Evolutionary conservation across 2,888 invertebrate species (phyloP), one percentile per base, ranked within the genome.

Genomic region (Lasioglossum lativentre): DNA sequence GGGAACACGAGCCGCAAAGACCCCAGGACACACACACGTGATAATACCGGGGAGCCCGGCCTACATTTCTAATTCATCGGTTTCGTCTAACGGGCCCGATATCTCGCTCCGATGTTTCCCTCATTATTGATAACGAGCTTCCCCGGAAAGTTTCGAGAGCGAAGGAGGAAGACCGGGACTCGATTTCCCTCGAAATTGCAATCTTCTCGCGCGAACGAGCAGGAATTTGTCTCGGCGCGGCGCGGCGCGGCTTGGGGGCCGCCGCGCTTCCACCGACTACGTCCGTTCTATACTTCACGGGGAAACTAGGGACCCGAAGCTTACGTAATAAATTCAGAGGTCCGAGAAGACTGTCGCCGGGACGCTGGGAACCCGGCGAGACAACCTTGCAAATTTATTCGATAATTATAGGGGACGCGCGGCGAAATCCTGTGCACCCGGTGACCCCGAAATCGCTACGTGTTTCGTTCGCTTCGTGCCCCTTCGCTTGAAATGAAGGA

Each of bases 141-240:
- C 47, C n/a, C 30, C 74, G 72, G 68, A 71, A 72, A 66, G 40
- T 47, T 45, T 34, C 52, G 42, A 40, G 30, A 66, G 34, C 59
- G 78, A 27, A 1, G 66, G 38, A 4, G 34, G 10, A 16, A 16
- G 47, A 42, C 16, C 16, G 71, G 34, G 59, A 73, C 75, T 71
- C 80, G 73, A 52, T 47, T 42, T 72, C 76, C 45, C 76, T 68
- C 27, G 83, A 80, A 80, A 80, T 83, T 80, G 76, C 68, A 77
- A 83, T 81, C 81, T 74, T 73, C 70, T 40, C 70, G 56, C 27
- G 47, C 66, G 80, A 45, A 34, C 68, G 76, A 70, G 70, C 70
- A 70, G 34, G 63, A 73, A 73, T 78, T 78, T 73, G 59, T 78
- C 78, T 78, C 45, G 30, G 30, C 16, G 14, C 27, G 19, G 68